phyloP scores from a whole-genome alignment of 2,888 invertebrate genomes.

The Stenoptilia bipunctidactyla region DNA sequence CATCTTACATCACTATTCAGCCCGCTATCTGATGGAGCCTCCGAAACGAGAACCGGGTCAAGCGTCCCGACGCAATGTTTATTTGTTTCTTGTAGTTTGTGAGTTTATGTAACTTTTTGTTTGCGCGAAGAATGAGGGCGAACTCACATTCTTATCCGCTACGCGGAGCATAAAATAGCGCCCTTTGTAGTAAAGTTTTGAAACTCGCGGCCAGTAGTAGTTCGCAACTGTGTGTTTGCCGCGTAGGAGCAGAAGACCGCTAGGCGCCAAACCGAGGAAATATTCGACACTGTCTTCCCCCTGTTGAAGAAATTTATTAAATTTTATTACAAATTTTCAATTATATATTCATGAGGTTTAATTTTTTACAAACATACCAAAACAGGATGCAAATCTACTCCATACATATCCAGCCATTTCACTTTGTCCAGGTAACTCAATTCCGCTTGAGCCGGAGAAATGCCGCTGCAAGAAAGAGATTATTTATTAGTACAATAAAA shows the following conservation, averaged over 20 bases:
- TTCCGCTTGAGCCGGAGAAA: constrained; percentile 93
- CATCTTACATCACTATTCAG: constrained; percentile 59
- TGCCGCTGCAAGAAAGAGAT: constrained; percentile 74
- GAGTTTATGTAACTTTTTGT: background rate
- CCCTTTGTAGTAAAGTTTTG: constrained; percentile 96
- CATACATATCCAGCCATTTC: constrained; percentile 99
- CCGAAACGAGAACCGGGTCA: constrained; percentile 50
- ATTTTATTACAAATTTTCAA: constrained; percentile 1
- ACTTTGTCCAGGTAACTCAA: constrained; percentile 96
- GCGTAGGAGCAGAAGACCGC: constrained; percentile 93
- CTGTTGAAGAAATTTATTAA: constrained; percentile 57
- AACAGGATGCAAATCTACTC: constrained; percentile 96
- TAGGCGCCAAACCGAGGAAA: constrained; percentile 94
- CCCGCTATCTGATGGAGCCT: constrained; percentile 38
- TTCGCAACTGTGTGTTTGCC: constrained; percentile 97
- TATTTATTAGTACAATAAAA: constrained; percentile 13
- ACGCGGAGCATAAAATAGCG: constrained; percentile 97
- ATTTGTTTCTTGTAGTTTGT: constrained; percentile 24
- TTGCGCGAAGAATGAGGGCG: background rate
- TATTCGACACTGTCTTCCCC: constrained; percentile 97
- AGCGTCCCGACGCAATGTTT: constrained; percentile 39
- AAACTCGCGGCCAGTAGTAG: constrained; percentile 98
- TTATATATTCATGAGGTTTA: background rate
- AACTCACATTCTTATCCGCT: constrained; percentile 92
- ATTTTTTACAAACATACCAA: constrained; percentile 82